phyloP scores from a whole-genome alignment of 1,140 invertebrate species.

The Leptopilina boulardi region DNA sequence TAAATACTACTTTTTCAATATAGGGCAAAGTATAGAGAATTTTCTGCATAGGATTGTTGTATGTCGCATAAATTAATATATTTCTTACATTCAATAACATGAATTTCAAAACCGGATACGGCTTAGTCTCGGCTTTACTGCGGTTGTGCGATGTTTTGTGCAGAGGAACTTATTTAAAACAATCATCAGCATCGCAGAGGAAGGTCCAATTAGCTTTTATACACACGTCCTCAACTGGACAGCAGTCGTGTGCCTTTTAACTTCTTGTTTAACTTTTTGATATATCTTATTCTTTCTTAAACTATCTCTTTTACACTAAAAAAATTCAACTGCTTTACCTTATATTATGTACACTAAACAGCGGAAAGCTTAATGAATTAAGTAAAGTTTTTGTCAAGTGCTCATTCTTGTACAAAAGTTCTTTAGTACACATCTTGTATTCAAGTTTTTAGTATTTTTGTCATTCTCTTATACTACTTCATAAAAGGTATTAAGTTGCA shows the following conservation, averaged over 20 bases:
- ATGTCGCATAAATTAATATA: conserved; percentile 41
- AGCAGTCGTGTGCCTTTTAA: conserved; percentile 31
- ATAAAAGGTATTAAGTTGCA: conserved; percentile 46
- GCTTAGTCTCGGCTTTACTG: conserved; percentile 60
- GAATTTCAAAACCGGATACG: conserved; percentile 50
- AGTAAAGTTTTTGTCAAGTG: no score
- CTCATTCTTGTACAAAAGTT: no score
- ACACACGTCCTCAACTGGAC: conserved; percentile 60
- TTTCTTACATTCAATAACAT: conserved; percentile 24
- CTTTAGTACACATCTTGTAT: no score
- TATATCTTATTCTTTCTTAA: no score
- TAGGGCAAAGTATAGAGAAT: no score
- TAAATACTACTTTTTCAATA: no score
- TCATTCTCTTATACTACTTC: conserved; percentile 31
- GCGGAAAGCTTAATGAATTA: no score
- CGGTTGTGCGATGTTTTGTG: conserved; percentile 55
- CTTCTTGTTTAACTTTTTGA: background rate
- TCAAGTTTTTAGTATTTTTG: background rate
- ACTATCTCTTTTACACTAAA: no score
- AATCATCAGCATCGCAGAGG: conserved; percentile 69
- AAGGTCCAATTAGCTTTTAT: conserved; percentile 66
- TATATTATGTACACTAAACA: no score
- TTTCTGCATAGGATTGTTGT: no score
- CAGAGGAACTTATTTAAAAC: conserved; percentile 72
- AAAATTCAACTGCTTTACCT: no score